These are phyloP conservation scores for Thereva nobilitata DNA, from an alignment of 2,888 invertebrate genomes.

Conservation along the genomic window DNA sequence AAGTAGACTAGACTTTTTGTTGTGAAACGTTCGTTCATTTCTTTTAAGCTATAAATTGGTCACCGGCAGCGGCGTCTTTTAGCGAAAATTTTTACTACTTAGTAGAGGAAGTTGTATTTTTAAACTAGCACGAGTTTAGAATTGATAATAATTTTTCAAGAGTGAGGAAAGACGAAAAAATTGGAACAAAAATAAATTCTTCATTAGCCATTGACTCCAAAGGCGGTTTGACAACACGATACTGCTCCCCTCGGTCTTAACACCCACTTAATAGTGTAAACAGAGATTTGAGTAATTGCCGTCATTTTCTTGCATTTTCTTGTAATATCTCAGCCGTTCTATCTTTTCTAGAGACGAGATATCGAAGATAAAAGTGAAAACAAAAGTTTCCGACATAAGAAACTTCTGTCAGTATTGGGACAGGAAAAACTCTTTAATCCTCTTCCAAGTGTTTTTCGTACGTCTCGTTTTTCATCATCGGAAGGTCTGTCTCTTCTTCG, in stretches of 20 bases:
- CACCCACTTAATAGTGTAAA: not conserved
- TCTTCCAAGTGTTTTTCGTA: constrained; percentile 22
- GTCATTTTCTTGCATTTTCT: constrained; percentile 17
- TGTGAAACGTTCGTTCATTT: too few species aligned
- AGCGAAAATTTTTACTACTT: too few species aligned
- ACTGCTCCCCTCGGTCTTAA: not conserved
- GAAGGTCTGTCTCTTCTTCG: not conserved
- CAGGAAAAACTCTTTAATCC: constrained; percentile 26
- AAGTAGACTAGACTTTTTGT: too few species aligned
- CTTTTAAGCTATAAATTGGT: too few species aligned
- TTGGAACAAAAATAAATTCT: constrained; percentile 3
- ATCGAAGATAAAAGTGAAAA: constrained; percentile 14
- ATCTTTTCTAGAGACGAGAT: constrained; percentile 4
- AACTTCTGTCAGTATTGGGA: constrained; percentile 12
- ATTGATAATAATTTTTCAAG: too few species aligned
- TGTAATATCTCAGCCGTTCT: constrained; percentile 15
- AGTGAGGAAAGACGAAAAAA: too few species aligned
- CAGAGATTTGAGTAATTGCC: constrained; percentile 20
- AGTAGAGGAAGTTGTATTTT: too few species aligned
- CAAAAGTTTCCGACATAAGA: constrained; percentile 14
- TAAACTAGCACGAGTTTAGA: too few species aligned
- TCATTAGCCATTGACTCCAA: not conserved
- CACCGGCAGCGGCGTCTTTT: too few species aligned
- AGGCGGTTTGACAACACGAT: constrained; percentile 10
- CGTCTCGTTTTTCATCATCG: not conserved